phyloP scores from a whole-genome alignment of 2,797 vertebrate species.

The Tarsius wallacei region DNA sequence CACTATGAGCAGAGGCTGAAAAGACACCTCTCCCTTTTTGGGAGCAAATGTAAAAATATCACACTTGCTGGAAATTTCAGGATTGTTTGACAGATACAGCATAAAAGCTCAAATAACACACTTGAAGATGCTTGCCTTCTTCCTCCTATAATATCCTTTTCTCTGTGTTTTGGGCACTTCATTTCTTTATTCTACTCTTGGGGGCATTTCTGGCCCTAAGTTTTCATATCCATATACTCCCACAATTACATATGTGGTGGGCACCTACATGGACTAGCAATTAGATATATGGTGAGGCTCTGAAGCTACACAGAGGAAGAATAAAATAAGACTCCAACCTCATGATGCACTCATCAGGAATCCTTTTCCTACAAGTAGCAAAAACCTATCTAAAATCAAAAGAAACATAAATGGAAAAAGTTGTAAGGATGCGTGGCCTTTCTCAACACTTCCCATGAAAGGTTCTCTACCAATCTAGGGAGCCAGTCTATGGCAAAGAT shows the following conservation, averaged over 20 bases:
- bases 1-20: not conserved
- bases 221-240: not conserved
- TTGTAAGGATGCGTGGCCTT: not conserved
- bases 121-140: not conserved
- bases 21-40: not conserved
- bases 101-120: not conserved
- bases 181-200: not conserved
- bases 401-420: not conserved
- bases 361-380: not conserved
- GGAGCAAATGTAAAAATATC: constrained; percentile 35
- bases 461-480: not conserved
- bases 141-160: not conserved
- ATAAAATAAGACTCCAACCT: not conserved
- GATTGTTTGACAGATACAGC: not conserved
- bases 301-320: not conserved
- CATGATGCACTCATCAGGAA: not conserved
- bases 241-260: not conserved
- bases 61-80: not conserved
- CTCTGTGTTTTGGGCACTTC: not conserved
- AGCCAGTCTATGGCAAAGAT: not conserved
- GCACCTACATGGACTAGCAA: not conserved
- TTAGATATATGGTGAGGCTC: not conserved
- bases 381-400: not conserved
- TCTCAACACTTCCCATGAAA: not conserved
- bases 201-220: not conserved